phyloP scores from a whole-genome alignment of 2,113 vertebrate species.

The Rhagologus leucostigma region DNA sequence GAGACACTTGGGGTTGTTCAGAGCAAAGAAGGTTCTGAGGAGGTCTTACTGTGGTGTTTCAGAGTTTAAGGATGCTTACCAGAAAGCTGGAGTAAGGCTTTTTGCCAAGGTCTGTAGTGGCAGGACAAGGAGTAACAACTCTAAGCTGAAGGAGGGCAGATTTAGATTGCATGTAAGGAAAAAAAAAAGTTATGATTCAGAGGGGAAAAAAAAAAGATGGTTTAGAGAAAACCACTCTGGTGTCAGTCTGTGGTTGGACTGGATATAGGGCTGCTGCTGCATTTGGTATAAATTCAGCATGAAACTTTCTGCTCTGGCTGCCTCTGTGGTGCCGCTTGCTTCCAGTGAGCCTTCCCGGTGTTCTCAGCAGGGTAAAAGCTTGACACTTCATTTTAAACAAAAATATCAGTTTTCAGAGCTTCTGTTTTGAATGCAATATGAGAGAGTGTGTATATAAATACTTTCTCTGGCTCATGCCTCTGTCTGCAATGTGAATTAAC shows the following conservation, averaged over 20 bases:
- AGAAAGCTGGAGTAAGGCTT: background rate
- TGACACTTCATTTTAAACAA: constrained; percentile 5
- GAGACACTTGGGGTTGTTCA: background rate
- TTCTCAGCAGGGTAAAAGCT: background rate
- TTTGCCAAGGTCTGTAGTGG: background rate
- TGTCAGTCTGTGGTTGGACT: background rate
- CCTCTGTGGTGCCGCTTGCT: background rate
- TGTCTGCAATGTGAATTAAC: constrained; percentile 20
- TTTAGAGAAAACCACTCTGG: background rate
- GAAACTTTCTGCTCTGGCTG: background rate
- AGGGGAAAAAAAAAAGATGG: no score
- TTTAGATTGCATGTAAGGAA: background rate
- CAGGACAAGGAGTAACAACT: background rate
- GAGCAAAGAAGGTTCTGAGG: background rate
- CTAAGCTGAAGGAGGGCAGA: background rate
- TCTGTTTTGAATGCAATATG: background rate
- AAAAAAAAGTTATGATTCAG: background rate
- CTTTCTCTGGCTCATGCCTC: background rate
- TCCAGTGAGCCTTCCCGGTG: background rate
- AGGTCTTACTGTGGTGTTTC: background rate
- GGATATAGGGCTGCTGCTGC: background rate
- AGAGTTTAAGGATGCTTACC: background rate
- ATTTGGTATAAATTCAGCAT: background rate
- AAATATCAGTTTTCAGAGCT: background rate
- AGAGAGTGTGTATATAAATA: background rate